Conservation (phyloP, 2,113 vertebrate genomes). For the Delphinapterus leucas region DNA sequence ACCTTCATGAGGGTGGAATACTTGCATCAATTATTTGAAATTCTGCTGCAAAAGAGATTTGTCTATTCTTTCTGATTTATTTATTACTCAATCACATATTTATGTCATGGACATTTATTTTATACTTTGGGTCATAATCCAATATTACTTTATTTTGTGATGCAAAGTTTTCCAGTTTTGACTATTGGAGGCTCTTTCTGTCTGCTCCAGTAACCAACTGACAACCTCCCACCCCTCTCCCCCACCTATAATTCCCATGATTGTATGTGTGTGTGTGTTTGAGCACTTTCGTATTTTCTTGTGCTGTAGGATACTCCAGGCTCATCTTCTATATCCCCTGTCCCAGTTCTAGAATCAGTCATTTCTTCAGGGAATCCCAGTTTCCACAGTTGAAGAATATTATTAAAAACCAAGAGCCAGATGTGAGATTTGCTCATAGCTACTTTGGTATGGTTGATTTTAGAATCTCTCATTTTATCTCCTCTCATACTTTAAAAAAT, state of each 20-base stretch:
- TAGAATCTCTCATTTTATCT: neutral
- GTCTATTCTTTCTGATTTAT: neutral
- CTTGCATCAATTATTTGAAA: neutral
- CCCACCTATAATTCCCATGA: too few species aligned
- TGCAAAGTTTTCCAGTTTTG: neutral
- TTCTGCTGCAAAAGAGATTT: neutral
- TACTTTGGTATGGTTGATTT: neutral
- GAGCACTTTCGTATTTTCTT: neutral
- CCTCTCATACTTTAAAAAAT: neutral
- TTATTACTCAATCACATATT: neutral
- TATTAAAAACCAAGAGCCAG: neutral
- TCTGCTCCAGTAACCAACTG: too few species aligned
- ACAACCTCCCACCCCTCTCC: too few species aligned
- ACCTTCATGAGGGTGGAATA: fast-evolving
- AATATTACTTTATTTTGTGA: neutral
- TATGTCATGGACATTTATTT: neutral
- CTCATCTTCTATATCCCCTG: neutral
- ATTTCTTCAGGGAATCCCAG: neutral
- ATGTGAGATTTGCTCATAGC: neutral
- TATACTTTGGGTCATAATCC: neutral
- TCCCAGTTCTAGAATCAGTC: neutral
- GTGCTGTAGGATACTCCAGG: neutral
- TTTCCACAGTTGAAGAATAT: neutral
- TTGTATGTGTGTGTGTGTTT: neutral
- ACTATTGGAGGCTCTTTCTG: neutral